A percentile compares a stretch with the other conserved stretches of the same genome.
Evolutionary conservation across 2,113 vertebrate genomes (phyloP).

Genomic region (Eublepharis macularius): DNA sequence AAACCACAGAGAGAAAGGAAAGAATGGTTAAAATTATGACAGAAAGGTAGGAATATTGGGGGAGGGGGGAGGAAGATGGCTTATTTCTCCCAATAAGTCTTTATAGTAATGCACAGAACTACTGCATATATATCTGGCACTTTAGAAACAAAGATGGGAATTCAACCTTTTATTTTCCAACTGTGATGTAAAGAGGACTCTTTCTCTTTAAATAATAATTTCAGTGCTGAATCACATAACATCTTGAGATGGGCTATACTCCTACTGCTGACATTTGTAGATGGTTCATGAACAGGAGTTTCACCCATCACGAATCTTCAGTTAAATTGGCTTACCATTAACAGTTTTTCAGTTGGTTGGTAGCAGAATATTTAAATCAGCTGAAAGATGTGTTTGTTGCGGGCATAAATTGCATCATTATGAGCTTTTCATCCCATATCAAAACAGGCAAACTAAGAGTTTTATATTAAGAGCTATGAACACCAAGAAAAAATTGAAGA

Average conservation of each 20-base stretch:
- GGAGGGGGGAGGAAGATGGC: not conserved
- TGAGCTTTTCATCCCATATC: not conserved
- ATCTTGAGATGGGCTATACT: slow-evolving; percentile 18
- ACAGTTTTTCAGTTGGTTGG: slow-evolving; percentile 23
- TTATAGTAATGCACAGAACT: not conserved
- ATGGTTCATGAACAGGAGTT: slow-evolving; percentile 46
- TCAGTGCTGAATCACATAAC: slow-evolving; percentile 2
- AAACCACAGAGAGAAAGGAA: not conserved
- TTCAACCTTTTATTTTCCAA: not conserved
- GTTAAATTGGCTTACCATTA: slow-evolving; percentile 27
- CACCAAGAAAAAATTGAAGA: not conserved
- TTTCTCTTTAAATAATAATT: slow-evolving; percentile 22
- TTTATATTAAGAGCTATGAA: not conserved
- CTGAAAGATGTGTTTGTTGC: slow-evolving; percentile 2
- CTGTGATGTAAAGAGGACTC: not conserved
- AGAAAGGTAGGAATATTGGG: not conserved
- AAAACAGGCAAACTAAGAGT: not conserved
- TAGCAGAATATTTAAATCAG: slow-evolving; percentile 39
- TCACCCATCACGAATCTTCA: slow-evolving; percentile 39
- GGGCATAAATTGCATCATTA: slow-evolving; percentile 6
- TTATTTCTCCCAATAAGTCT: not conserved
- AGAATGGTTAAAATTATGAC: not conserved
- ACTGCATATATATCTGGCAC: not conserved
- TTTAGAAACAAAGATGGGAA: not conserved
- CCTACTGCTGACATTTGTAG: slow-evolving; percentile 26